These are phyloP conservation scores for Alosa alosa DNA, from an alignment of 2,113 vertebrate species.

Conservation along the genomic window DNA sequence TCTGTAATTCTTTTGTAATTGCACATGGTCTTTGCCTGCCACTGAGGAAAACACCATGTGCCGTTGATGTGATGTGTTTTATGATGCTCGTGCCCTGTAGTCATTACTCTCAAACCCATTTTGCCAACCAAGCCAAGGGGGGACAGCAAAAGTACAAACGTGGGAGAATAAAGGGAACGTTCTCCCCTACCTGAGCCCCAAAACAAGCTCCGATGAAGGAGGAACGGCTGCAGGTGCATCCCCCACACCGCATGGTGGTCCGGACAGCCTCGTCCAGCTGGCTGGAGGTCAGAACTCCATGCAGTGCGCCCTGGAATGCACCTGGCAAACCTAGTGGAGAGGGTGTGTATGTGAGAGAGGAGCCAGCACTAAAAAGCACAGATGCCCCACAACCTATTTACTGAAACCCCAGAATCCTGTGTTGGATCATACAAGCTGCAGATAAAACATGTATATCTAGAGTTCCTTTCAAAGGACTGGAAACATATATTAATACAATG, in stretches of 20 bases:
- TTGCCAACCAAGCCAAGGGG: background rate
- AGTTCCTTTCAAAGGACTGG: background rate
- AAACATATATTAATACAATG: background rate
- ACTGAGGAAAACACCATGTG: constrained; percentile 3
- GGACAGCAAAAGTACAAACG: background rate
- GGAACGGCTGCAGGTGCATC: constrained; percentile 71
- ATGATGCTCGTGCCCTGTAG: background rate
- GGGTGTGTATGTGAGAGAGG: background rate
- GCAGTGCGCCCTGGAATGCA: constrained; percentile 73
- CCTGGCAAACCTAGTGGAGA: constrained; percentile 67
- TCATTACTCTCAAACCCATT: background rate
- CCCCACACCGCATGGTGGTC: constrained; percentile 71
- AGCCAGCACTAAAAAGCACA: background rate
- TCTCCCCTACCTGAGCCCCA: constrained; percentile 65
- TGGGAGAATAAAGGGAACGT: background rate
- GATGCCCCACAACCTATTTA: background rate
- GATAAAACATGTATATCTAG: background rate
- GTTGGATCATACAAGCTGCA: background rate
- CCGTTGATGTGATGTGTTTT: background rate
- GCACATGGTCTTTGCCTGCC: background rate
- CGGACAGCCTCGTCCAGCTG: constrained; percentile 63
- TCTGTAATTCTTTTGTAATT: background rate
- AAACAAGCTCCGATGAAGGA: constrained; percentile 74
- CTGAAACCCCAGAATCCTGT: background rate
- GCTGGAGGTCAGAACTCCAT: constrained; percentile 69